Evolutionary conservation across 2,888 invertebrate species (phyloP), one percentile per base, ranked within the genome.

Genomic region (Phyto melanocephala): DNA sequence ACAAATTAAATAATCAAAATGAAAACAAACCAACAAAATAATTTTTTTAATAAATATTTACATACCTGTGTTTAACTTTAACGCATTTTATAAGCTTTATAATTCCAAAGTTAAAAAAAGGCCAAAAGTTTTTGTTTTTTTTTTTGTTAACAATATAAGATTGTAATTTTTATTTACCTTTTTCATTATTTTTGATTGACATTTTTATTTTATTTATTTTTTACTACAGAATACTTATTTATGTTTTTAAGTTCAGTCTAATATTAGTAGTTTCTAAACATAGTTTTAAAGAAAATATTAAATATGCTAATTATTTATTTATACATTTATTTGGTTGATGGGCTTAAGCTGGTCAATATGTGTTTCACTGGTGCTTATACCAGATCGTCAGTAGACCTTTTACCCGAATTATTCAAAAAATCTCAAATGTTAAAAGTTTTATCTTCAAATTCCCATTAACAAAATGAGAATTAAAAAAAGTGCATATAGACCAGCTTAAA

Each of bases 221-320:
- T 52, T 40, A 72, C 13, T 77, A 72, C 67, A 71, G 60, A 67
- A 75, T 28, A 74, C n/a, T n/a, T n/a, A n/a, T n/a, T n/a, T n/a
- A n/a, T 22, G 62, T 47, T 68, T 56, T 75, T 76, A n/a, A 79
- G 79, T 82, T 82, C 81, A 82, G 81, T 82, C 81, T 60, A 63
- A 70, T 75, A 70, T 71, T 62, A 58, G 20, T 75, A 63, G 6
- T 72, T 68, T 45, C 17, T 54, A 15, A 60, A 62, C 42, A 71
- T 13, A 70, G n/a, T n/a, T n/a, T n/a, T n/a, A n/a, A n/a, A n/a
- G n/a, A n/a, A n/a, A n/a, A n/a, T n/a, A n/a, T n/a, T n/a, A n/a
- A n/a, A n/a, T n/a, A n/a, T n/a, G n/a, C n/a, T n/a, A n/a, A n/a
- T n/a, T n/a, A n/a, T n/a, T n/a, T n/a, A n/a, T n/a, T n/a, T n/a